Conservation (phyloP, 2,113 vertebrate genomes). For the Setophaga coronata region DNA sequence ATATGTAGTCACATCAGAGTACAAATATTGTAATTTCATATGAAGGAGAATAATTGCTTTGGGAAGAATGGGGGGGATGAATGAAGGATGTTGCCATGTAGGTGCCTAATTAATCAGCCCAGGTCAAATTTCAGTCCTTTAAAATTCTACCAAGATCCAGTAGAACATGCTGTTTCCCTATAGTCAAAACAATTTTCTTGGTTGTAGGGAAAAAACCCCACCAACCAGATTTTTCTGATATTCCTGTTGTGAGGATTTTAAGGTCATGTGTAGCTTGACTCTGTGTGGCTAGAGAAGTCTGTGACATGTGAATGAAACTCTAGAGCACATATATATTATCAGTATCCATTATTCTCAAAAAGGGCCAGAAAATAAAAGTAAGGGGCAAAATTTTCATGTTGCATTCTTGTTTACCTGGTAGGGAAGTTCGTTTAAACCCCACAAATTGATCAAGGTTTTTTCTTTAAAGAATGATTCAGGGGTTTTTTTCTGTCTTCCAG, state of each 20-base stretch:
- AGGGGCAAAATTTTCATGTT: background rate
- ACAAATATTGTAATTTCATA: background rate
- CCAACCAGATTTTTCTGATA: background rate
- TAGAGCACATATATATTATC: background rate
- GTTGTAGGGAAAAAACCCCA: background rate
- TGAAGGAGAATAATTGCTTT: constrained; percentile 16
- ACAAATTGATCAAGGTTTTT: background rate
- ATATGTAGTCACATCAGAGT: constrained; percentile 2
- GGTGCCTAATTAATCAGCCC: background rate
- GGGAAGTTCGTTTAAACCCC: background rate
- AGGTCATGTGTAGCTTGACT: background rate
- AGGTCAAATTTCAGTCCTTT: background rate
- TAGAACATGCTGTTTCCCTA: background rate
- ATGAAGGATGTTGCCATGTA: background rate
- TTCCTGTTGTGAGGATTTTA: background rate
- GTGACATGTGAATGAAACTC: background rate
- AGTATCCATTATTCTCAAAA: background rate
- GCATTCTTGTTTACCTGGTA: background rate
- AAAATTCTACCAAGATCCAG: background rate
- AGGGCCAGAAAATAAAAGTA: background rate
- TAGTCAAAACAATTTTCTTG: background rate
- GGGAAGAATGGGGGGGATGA: background rate
- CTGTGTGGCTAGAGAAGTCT: background rate
- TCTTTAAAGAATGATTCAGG: background rate
- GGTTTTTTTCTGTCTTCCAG: background rate